Conservation (phyloP, 2,888 invertebrate species). For the Nomada flava region DNA sequence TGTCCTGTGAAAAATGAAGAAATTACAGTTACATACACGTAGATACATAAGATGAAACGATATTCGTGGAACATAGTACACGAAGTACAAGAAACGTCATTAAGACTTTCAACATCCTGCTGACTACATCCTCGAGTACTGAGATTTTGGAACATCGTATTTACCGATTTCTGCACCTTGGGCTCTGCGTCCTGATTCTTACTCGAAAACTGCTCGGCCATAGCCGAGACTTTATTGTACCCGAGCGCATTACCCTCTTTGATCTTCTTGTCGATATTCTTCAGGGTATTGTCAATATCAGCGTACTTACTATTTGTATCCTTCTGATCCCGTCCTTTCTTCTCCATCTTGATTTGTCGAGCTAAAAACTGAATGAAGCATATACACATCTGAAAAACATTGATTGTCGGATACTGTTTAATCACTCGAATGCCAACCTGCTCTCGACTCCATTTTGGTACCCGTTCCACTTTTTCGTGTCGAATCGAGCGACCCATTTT, state of each 20-base stretch:
- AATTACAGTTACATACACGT: slow-evolving; percentile 17
- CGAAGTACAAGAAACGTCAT: slow-evolving; percentile 29
- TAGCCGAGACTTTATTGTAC: slow-evolving; percentile 92
- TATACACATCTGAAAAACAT: slow-evolving; percentile 78
- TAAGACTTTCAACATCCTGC: slow-evolving; percentile 41
- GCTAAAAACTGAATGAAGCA: slow-evolving; percentile 86
- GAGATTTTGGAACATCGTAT: slow-evolving; percentile 74
- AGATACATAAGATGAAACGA: slow-evolving; percentile 14
- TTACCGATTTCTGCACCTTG: slow-evolving; percentile 86
- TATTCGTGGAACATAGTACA: background rate
- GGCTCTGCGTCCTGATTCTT: slow-evolving; percentile 86
- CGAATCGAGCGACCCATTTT: slow-evolving; percentile 88
- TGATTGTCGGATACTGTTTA: slow-evolving; percentile 27
- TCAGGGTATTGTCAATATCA: slow-evolving; percentile 90
- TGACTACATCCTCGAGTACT: slow-evolving; percentile 57
- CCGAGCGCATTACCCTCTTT: slow-evolving; percentile 91
- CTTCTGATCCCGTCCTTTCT: slow-evolving; percentile 87
- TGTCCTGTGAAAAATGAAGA: slow-evolving; percentile 13
- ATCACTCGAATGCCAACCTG: slow-evolving; percentile 85
- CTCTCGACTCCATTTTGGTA: slow-evolving; percentile 96
- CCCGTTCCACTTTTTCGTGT: slow-evolving; percentile 87
- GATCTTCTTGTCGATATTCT: slow-evolving; percentile 89
- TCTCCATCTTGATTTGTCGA: slow-evolving; percentile 89
- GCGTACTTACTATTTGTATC: slow-evolving; percentile 88
- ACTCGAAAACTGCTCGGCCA: slow-evolving; percentile 91